Base-by-base conservation (phyloP, 1,140 invertebrate species). In the Aethina tumida region DNA sequence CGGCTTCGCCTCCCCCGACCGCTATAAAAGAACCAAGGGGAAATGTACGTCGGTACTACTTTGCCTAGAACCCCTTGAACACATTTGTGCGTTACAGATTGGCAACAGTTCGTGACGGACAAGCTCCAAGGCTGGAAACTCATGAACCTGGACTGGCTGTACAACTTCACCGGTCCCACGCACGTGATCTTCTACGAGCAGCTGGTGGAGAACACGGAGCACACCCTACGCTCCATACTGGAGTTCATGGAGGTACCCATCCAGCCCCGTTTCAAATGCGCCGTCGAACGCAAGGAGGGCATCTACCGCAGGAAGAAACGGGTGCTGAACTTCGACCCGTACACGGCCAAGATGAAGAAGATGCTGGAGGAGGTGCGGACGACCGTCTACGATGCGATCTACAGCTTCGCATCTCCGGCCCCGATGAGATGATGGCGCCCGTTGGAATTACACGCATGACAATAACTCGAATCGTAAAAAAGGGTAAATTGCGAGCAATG, bases 181-280 rank as follows among this genome's bases (percentile, higher is more conserved):
- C 73, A 79, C 47, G 66, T 85, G 10, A 65, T 83, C n/a, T 73
- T 74, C 54, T 85, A 84, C 51, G 79, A 83, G 43, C 64, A 75
- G 31, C 59, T 85, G 17, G 73, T 82, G 0, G 56, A 65, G 0
- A 69, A 83, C 41, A 67, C 79, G 0, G 66, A 74, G 36, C 52
- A 60, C 4, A 71, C 75, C 12, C 58, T 84, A 28, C 62, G 65
- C 12, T 59, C 59, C 1, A 60, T 81, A 14, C 52, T 83, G 22
- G 62, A 72, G 13, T 84, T 84, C 53, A 52, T 84, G 6, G 69
- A 74, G 32, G 52, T 67, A 35, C 62, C 62, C 10, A 49, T 69
- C n/a, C 50, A 64, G 29, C 60, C 67, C 60, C 55, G 58, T 28
- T 64, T 79, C 49, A 57, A 65, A 22, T 80, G 77, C 52, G 72